Percentiles rank a stretch among this genome's conserved stretches.
Evolutionary conservation across 2,888 invertebrate genomes (phyloP).

Genomic region (Chaetoderma sp.): DNA sequence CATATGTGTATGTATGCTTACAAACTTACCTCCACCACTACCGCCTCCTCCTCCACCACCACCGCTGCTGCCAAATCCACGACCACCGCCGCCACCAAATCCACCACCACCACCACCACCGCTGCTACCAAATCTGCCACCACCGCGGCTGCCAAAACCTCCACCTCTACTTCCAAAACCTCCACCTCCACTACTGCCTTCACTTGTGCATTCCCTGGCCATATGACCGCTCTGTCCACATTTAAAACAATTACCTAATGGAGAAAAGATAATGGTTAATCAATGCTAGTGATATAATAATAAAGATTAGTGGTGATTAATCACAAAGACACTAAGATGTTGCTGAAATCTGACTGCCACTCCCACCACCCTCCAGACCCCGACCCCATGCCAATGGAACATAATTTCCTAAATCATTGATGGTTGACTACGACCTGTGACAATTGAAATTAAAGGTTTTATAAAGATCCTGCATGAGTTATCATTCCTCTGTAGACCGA

Average conservation of each 20-base stretch:
- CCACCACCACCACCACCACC: too few species aligned
- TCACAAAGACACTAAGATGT: background rate
- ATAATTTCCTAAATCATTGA: too few species aligned
- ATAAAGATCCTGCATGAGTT: too few species aligned
- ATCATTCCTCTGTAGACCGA: too few species aligned
- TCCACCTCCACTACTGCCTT: slow-evolving; percentile 14
- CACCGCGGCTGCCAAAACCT: too few species aligned
- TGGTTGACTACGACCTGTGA: too few species aligned
- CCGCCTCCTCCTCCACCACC: slow-evolving; percentile 20
- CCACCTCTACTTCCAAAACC: slow-evolving; percentile 14
- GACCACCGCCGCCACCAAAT: slow-evolving; percentile 17
- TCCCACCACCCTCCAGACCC: background rate
- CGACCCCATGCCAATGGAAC: background rate
- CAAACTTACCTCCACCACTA: slow-evolving; percentile 13
- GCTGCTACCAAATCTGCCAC: too few species aligned
- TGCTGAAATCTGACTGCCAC: too few species aligned
- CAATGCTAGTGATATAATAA: background rate
- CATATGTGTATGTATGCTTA: too few species aligned
- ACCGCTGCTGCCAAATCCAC: slow-evolving; percentile 21
- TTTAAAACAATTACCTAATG: slow-evolving; percentile 51
- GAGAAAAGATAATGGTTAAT: too few species aligned
- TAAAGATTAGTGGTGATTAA: background rate
- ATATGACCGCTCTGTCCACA: slow-evolving; percentile 59
- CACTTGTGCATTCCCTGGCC: slow-evolving; percentile 51
- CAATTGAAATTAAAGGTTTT: too few species aligned